These are phyloP conservation scores for Conus betulinus DNA, from an alignment of 1,140 invertebrate species.

Conservation along the genomic window DNA sequence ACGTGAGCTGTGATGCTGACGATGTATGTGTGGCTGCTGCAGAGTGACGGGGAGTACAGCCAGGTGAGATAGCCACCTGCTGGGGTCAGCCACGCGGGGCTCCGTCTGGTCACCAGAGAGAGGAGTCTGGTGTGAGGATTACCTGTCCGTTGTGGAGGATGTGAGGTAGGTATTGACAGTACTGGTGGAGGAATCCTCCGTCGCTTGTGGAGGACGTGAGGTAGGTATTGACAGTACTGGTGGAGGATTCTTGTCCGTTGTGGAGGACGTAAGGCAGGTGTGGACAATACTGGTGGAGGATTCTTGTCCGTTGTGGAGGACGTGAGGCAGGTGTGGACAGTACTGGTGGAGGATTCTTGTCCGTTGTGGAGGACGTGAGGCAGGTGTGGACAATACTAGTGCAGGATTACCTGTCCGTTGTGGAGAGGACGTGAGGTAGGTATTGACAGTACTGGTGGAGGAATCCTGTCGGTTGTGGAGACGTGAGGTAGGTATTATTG, in stretches of 20 bases:
- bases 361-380: too few species aligned
- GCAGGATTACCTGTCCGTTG: too few species aligned
- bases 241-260: conserved; percentile 77
- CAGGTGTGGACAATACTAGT: too few species aligned
- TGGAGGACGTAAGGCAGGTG: conserved; percentile 77
- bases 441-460: conserved; percentile 61
- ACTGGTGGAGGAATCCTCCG: conserved; percentile 76
- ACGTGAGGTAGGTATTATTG: conserved; percentile 74
- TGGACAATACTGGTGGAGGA: conserved; percentile 71
- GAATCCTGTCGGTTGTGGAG: conserved; percentile 78
- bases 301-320: conserved; percentile 77
- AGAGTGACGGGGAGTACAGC: conserved; percentile 81
- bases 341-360: too few species aligned
- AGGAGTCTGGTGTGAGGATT: conserved; percentile 77
- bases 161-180: conserved; percentile 70
- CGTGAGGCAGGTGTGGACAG: conserved; percentile 70
- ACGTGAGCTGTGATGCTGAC: too few species aligned
- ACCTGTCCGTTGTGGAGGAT: conserved; percentile 77
- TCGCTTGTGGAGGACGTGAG: conserved; percentile 77
- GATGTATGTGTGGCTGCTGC: neutral
- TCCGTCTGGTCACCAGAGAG: conserved; percentile 84
- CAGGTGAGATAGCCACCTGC: conserved; percentile 85
- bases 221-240: conserved; percentile 63
- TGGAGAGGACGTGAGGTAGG: too few species aligned
- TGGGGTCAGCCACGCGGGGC: conserved; percentile 92